phyloP scores from a whole-genome alignment of 2,797 vertebrate species.

The Apogon hyalosoma region DNA sequence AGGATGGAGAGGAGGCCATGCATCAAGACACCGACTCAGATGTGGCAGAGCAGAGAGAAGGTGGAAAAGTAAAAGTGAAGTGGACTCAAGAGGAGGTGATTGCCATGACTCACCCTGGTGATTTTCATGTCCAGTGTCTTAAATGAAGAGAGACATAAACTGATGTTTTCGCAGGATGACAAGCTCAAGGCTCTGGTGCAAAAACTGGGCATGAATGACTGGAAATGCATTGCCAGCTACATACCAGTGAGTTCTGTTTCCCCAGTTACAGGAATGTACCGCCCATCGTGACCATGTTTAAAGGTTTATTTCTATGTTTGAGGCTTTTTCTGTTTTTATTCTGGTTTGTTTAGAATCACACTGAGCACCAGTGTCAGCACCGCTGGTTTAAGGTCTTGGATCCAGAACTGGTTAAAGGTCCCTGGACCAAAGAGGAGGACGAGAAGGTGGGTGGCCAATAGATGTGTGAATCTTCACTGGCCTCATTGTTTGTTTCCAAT shows the following conservation, averaged over 20 bases:
- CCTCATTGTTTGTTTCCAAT: too few species aligned
- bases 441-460: conserved; percentile 86
- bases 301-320: not conserved
- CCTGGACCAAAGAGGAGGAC: conserved; percentile 99
- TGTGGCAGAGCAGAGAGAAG: conserved; percentile 90
- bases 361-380: conserved; percentile 96
- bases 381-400: conserved; percentile 96
- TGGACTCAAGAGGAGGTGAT: conserved; percentile 95
- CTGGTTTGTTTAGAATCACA: conserved; percentile 85
- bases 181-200: conserved; percentile 90
- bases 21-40: conserved; percentile 93
- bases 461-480: not conserved
- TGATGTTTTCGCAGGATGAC: conserved; percentile 87
- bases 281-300: not conserved
- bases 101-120: conserved; percentile 1
- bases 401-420: conserved; percentile 95
- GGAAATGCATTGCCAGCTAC: conserved; percentile 91
- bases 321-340: not conserved
- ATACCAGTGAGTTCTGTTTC: conserved; percentile 87
- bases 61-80: conserved; percentile 91
- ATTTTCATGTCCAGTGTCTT: conserved; percentile 4
- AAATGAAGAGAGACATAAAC: not conserved
- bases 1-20: conserved; percentile 90
- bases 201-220: conserved; percentile 89
- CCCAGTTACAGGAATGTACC: not conserved